Evolutionary conservation across 2,113 vertebrate species (phyloP).

Genomic region (Hydrochoerus hydrochaeris): DNA sequence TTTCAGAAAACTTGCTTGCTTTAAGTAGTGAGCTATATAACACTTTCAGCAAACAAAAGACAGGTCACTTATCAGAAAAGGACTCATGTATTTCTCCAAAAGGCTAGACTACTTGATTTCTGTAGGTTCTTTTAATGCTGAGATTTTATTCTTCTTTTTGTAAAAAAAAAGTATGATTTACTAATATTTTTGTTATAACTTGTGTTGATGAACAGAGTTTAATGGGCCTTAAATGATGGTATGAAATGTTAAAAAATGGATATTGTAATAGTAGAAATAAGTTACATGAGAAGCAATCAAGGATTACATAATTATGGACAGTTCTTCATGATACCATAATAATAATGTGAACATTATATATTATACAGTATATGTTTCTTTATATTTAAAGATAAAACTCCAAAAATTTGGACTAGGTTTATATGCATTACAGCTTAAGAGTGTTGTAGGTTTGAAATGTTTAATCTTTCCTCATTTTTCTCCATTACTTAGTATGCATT

Average conservation of each 20-base stretch:
- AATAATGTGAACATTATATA: not conserved
- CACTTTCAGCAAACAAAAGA: not conserved
- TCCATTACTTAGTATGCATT: not conserved
- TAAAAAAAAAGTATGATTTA: not conserved
- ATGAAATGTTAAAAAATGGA: not conserved
- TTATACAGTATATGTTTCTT: not conserved
- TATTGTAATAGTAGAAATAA: not conserved
- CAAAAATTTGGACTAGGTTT: not conserved
- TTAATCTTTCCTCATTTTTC: slow-evolving; percentile 6
- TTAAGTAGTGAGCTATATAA: not conserved
- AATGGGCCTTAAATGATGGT: not conserved
- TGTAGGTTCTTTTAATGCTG: not conserved
- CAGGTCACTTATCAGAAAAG: not conserved
- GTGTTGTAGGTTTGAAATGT: not conserved
- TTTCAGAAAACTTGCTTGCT: not conserved
- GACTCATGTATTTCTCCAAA: not conserved
- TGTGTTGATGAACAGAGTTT: not conserved
- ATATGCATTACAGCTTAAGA: not conserved
- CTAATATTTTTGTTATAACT: not conserved
- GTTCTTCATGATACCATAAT: not conserved
- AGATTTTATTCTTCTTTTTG: not conserved
- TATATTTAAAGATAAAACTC: slow-evolving; percentile 20
- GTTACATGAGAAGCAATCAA: not conserved
- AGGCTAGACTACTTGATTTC: not conserved
- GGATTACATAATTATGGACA: not conserved